Base-by-base conservation (phyloP, 1,140 invertebrate species). In the Drosophila grimshawi region DNA sequence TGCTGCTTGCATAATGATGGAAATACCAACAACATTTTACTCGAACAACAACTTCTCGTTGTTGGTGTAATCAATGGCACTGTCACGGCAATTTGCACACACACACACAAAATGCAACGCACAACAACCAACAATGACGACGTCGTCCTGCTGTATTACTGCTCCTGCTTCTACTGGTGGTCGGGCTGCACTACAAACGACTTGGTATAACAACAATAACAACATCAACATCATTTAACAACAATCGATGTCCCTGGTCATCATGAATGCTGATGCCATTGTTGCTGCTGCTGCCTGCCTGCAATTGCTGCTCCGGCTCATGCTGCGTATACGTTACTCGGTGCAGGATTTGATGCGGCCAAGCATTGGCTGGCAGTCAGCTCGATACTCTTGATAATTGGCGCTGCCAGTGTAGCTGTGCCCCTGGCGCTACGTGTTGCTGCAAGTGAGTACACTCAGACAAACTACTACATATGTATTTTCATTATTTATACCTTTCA, bases 361-460 rank as follows among this genome's bases (percentile, higher is more conserved):
- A 93, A 94, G 68, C 94, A 95, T 55, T 95, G 95, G 95, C 94
- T 95, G 77, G 94, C 95, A 76, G 94, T 95, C 72, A 94, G 94
- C n/a, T 94, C 94, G 55, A 93, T 95, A 64, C 93, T 95, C 68
- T 88, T 95, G 79, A 94, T 95, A 74, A 95, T 94, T 55, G 95
- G 95, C 37, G 94, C 94, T 60, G 95, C 94, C 43, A 95, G 95
- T 76, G 95, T 95, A 35, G 95, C 95, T 3, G 95, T 95, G 11
- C 95, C 95, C 10, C 93, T 95, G 71, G 95, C 95, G 3, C 92
- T 95, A 90, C 94, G 95, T 74, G 94, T 95, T 8, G 94, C 94
- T 62, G 94, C 94, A 66, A 94, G 91, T 92, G 78, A 92, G 85
- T 92, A 80, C 67, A 53, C 30, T 41, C 49, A 33, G 41, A 35